A percentile compares a stretch with the other conserved stretches of the same genome.
phyloP scores from a whole-genome alignment of 2,888 invertebrate genomes.

The Odontothrips loti region DNA sequence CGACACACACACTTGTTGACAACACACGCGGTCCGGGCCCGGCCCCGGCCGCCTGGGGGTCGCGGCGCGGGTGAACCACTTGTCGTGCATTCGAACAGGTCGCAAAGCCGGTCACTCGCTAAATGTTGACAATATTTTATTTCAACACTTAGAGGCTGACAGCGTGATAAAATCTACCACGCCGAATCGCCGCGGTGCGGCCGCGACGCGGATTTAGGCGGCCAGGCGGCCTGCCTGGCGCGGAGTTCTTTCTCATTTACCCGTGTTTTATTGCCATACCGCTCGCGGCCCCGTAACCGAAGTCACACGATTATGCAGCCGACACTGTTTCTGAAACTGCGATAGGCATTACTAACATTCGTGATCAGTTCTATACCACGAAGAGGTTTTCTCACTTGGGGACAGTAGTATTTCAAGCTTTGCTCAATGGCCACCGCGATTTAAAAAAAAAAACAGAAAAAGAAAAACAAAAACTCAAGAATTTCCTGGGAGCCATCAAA shows the following conservation, averaged over 20 bases:
- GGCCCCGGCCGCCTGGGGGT: not conserved
- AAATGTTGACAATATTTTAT: constrained; percentile 23
- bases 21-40: not conserved
- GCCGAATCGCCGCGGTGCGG: not conserved
- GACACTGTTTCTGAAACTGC: too few species aligned
- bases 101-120: constrained; percentile 15
- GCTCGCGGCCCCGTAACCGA: not conserved
- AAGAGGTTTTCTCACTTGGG: too few species aligned
- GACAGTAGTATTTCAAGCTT: too few species aligned
- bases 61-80: not conserved
- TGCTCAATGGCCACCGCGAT: too few species aligned
- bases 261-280: not conserved
- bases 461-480: too few species aligned
- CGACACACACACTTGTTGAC: not conserved
- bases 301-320: too few species aligned
- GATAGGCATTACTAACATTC: too few species aligned
- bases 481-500: too few species aligned
- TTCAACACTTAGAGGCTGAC: constrained; percentile 24
- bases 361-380: too few species aligned
- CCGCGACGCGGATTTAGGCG: constrained; percentile 1
- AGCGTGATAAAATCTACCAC: constrained; percentile 22
- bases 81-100: constrained; percentile 19
- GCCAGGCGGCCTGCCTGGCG: not conserved
- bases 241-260: not conserved
- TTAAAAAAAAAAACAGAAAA: too few species aligned